Percentiles rank a stretch among this genome's conserved stretches.
These are phyloP conservation scores for Leptopilina drosophilae DNA, from an alignment of 2,888 invertebrate species.

Conservation along the genomic window DNA sequence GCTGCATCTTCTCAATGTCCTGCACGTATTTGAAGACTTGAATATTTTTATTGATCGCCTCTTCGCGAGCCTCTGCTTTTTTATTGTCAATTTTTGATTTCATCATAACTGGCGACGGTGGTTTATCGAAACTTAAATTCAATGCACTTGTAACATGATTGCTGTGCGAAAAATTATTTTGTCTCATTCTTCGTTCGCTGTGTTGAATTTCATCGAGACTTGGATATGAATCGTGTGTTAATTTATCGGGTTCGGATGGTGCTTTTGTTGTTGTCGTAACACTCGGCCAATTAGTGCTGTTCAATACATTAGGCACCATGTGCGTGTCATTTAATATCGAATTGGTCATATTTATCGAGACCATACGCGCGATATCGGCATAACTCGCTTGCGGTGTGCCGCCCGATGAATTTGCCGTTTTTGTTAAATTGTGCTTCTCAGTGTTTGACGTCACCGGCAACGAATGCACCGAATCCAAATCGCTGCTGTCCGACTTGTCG, in stretches of 20 bases:
- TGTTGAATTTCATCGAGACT: slow-evolving; percentile 74
- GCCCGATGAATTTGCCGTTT: slow-evolving; percentile 73
- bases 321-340: slow-evolving; percentile 69
- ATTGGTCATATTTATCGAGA: slow-evolving; percentile 71
- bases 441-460: slow-evolving; percentile 82
- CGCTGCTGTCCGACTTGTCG: slow-evolving; percentile 91
- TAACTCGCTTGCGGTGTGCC: slow-evolving; percentile 83
- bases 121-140: slow-evolving; percentile 70
- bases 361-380: slow-evolving; percentile 88
- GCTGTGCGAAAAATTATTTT: slow-evolving; percentile 68
- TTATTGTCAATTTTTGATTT: slow-evolving; percentile 67
- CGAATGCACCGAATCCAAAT: slow-evolving; percentile 91
- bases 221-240: slow-evolving; percentile 73
- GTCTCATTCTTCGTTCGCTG: slow-evolving; percentile 66
- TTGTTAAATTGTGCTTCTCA: slow-evolving; percentile 72
- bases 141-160: slow-evolving; percentile 64
- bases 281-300: slow-evolving; percentile 68
- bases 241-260: slow-evolving; percentile 70
- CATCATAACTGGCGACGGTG: slow-evolving; percentile 58
- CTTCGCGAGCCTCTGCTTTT: slow-evolving; percentile 69
- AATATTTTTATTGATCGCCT: slow-evolving; percentile 72
- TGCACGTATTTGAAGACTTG: slow-evolving; percentile 76
- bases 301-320: slow-evolving; percentile 67
- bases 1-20: slow-evolving; percentile 78
- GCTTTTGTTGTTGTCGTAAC: slow-evolving; percentile 60